Conservation (phyloP, 2,113 vertebrate species). For the Percina caprodes region DNA sequence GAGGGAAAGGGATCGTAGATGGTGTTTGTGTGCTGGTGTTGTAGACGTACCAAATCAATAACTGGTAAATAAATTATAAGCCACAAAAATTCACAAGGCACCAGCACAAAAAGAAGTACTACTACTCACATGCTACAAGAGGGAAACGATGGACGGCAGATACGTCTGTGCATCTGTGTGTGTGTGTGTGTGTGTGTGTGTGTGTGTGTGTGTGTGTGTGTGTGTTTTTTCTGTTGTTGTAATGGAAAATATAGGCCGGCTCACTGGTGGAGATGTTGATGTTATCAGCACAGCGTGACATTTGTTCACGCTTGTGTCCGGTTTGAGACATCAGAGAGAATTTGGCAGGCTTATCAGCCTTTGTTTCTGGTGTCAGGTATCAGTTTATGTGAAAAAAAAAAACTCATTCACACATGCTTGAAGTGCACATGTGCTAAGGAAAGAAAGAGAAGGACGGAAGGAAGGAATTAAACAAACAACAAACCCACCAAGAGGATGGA, state of each 20-base stretch:
- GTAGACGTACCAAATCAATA: constrained; percentile 69
- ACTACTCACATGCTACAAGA: constrained; percentile 25
- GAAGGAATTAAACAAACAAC: not conserved
- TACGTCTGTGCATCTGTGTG: constrained; percentile 3
- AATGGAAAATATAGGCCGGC: constrained; percentile 40
- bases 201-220: constrained; percentile 22
- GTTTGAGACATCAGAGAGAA: constrained; percentile 46
- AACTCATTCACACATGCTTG: constrained; percentile 23
- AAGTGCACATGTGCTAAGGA: constrained; percentile 4
- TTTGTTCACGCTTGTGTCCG: constrained; percentile 45
- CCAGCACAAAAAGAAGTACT: constrained; percentile 49
- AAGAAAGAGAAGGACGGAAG: not conserved
- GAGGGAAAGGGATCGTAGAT: not conserved
- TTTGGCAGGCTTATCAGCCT: constrained; percentile 37
- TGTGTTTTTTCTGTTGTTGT: constrained; percentile 46
- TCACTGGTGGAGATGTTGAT: constrained; percentile 55
- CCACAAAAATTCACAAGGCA: constrained; percentile 70
- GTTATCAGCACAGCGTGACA: constrained; percentile 33
- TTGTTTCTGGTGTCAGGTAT: constrained; percentile 47
- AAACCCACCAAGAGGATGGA: not conserved
- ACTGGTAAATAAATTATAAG: constrained; percentile 75
- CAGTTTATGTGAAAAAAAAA: constrained; percentile 27
- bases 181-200: constrained; percentile 22
- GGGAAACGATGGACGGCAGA: not conserved
- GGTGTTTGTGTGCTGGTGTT: constrained; percentile 9